phyloP scores from a whole-genome alignment of 2,888 invertebrate species.

The Lacanobia wlatinum region DNA sequence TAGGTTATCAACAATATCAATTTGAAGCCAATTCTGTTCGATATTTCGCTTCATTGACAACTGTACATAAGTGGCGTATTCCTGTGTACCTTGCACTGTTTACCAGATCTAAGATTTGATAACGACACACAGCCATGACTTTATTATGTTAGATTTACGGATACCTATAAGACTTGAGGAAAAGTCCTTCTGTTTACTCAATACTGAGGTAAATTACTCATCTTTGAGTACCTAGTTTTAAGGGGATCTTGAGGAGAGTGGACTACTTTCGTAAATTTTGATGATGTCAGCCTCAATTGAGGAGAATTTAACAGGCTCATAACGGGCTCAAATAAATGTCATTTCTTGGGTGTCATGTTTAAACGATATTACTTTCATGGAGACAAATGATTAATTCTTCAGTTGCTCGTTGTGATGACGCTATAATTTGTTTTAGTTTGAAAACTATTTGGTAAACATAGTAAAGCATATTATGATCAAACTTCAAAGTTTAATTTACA shows the following conservation, averaged over 20 bases:
- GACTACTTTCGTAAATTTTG: constrained; percentile 39
- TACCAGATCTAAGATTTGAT: constrained; percentile 53
- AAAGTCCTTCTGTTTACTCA: constrained; percentile 40
- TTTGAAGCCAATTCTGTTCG: constrained; percentile 64
- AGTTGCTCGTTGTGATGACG: constrained; percentile 5
- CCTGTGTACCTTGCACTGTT: constrained; percentile 36
- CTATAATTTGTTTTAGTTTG: constrained; percentile 22
- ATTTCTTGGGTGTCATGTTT: constrained; percentile 31
- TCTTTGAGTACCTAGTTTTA: neutral
- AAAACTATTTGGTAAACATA: constrained; percentile 26
- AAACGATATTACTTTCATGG: constrained; percentile 18
- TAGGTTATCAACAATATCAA: constrained; percentile 72
- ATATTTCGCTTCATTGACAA: constrained; percentile 64
- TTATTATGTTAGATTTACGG: constrained; percentile 37
- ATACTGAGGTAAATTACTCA: constrained; percentile 7
- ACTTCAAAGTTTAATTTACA: constrained; percentile 48
- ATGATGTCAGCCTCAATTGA: constrained; percentile 47
- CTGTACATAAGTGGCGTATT: constrained; percentile 49
- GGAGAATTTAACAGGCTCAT: constrained; percentile 32
- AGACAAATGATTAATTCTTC: constrained; percentile 35
- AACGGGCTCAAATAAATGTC: constrained; percentile 20
- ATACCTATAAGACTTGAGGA: constrained; percentile 30
- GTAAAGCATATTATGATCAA: constrained; percentile 24
- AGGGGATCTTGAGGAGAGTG: constrained; percentile 28
- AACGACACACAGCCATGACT: constrained; percentile 48